phyloP scores from a whole-genome alignment of 2,888 invertebrate genomes.

The Therioaphis trifolii region DNA sequence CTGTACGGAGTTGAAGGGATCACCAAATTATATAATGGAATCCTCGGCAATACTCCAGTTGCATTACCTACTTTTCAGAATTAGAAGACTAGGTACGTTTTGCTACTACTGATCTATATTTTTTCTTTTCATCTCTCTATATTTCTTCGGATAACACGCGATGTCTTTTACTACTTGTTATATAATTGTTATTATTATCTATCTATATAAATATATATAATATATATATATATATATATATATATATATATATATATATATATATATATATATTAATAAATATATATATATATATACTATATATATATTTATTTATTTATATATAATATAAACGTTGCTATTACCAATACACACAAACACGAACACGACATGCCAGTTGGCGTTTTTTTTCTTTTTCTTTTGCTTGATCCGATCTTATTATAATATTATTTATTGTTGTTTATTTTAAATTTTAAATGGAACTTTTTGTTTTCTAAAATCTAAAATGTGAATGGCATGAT shows the following conservation, averaged over 20 bases:
- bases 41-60: constrained; percentile 59
- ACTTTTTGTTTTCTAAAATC: background rate
- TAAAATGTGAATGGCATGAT: constrained; percentile 19
- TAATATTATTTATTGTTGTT: background rate
- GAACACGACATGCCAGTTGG: constrained; percentile 8
- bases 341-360: background rate
- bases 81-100: constrained; percentile 62
- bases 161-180: constrained; percentile 41
- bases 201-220: too few species aligned
- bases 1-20: constrained; percentile 57
- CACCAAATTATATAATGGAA: constrained; percentile 56
- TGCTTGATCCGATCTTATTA: constrained; percentile 21
- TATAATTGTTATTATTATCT: constrained; percentile 32
- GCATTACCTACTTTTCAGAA: constrained; percentile 62
- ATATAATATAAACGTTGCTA: background rate
- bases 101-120: constrained; percentile 40
- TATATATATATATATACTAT: too few species aligned
- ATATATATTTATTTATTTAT: constrained; percentile 38
- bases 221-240: too few species aligned
- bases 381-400: constrained; percentile 18
- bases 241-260: too few species aligned
- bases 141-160: constrained; percentile 47
- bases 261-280: too few species aligned
- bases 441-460: background rate
- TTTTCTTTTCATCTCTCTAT: constrained; percentile 53